Evolutionary conservation across 2,113 vertebrate genomes (phyloP).

Genomic region (Brachyhypopomus gauderio): DNA sequence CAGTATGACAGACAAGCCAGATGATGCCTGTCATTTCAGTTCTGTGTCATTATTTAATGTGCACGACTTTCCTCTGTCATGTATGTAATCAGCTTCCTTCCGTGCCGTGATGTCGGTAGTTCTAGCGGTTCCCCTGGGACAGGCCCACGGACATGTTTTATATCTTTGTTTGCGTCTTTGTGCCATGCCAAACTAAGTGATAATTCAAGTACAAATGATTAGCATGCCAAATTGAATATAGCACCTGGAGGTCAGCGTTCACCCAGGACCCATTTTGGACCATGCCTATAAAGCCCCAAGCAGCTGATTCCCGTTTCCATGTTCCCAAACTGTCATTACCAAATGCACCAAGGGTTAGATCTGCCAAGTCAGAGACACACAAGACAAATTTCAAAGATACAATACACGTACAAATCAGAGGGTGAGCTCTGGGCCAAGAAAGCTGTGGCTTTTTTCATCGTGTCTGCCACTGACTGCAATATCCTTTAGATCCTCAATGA

Average conservation of each 20-base stretch:
- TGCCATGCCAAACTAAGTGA: slow-evolving; percentile 31
- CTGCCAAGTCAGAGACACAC: neutral
- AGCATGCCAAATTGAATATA: neutral
- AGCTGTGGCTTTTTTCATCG: neutral
- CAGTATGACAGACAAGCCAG: slow-evolving; percentile 56
- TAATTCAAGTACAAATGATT: slow-evolving; percentile 20
- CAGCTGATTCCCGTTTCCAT: slow-evolving; percentile 5
- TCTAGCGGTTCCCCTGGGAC: slow-evolving; percentile 15
- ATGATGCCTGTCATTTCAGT: slow-evolving; percentile 60
- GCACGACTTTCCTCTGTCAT: slow-evolving; percentile 20
- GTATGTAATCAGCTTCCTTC: neutral
- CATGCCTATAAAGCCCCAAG: neutral
- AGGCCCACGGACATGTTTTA: slow-evolving; percentile 49
- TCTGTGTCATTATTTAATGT: slow-evolving; percentile 37
- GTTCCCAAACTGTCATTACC: neutral
- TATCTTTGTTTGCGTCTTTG: slow-evolving; percentile 49
- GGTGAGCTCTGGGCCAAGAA: slow-evolving; percentile 5
- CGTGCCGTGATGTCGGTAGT: slow-evolving; percentile 9
- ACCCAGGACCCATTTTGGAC: slow-evolving; percentile 8
- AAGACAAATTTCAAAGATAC: slow-evolving; percentile 5
- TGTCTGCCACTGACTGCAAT: slow-evolving; percentile 1
- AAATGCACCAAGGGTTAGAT: slow-evolving; percentile 11
- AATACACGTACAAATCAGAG: neutral
- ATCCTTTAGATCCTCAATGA: slow-evolving; percentile 30
- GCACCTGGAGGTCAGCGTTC: slow-evolving; percentile 1